These are phyloP conservation scores for Drosophila melanica DNA, from an alignment of 1,140 invertebrate genomes.

Conservation along the genomic window DNA sequence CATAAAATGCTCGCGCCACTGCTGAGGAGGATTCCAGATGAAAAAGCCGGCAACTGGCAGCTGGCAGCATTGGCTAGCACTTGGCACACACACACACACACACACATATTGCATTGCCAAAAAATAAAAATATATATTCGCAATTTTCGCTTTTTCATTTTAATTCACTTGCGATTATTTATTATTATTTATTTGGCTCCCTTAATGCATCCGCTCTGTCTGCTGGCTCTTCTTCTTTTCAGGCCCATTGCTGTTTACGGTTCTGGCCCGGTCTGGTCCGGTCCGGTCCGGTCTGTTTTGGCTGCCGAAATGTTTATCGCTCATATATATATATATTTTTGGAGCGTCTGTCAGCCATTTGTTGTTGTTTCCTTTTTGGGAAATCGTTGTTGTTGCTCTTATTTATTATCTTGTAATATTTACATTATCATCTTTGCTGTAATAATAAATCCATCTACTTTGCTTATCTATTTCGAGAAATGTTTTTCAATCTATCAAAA, in stretches of 20 bases:
- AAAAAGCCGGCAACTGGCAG: slow-evolving; percentile 35
- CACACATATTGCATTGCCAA: slow-evolving; percentile 24
- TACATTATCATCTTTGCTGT: slow-evolving; percentile 24
- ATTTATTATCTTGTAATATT: slow-evolving; percentile 32
- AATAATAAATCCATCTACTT: slow-evolving; percentile 16
- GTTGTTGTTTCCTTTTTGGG: slow-evolving; percentile 12
- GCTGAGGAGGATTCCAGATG: slow-evolving; percentile 33
- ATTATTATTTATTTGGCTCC: slow-evolving; percentile 52
- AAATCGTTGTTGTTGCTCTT: slow-evolving; percentile 9
- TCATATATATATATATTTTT: slow-evolving; percentile 45
- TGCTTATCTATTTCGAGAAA: neutral
- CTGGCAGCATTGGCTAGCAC: slow-evolving; percentile 1
- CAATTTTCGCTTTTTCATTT: slow-evolving; percentile 33
- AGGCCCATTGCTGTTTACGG: slow-evolving; percentile 53
- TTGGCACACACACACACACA: slow-evolving; percentile 15
- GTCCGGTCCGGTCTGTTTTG: slow-evolving; percentile 23
- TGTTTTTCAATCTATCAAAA: slow-evolving; percentile 1
- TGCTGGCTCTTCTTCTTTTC: slow-evolving; percentile 6
- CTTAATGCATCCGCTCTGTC: slow-evolving; percentile 42
- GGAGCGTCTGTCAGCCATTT: slow-evolving; percentile 18
- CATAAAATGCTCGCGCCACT: slow-evolving; percentile 45
- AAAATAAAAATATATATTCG: slow-evolving; percentile 25
- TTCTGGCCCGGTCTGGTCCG: neutral
- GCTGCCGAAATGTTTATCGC: slow-evolving; percentile 58
- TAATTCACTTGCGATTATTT: slow-evolving; percentile 44